phyloP scores from a whole-genome alignment of 2,797 vertebrate species.

The Trachurus trachurus region DNA sequence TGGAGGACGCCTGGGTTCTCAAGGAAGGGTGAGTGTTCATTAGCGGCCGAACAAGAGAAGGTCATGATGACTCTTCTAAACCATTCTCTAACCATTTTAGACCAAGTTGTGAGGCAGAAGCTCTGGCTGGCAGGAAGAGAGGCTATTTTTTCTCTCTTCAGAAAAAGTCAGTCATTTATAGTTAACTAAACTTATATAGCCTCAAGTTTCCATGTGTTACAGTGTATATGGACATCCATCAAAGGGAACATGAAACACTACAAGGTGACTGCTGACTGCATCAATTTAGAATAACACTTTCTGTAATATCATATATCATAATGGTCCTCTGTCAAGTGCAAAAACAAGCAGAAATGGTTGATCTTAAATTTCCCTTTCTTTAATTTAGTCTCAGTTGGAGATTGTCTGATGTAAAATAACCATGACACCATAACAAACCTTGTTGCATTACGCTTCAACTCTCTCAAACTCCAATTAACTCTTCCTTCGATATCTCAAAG shows the following conservation, averaged over 20 bases:
- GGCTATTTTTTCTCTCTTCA: background rate
- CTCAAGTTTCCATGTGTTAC: background rate
- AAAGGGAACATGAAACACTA: background rate
- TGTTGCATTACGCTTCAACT: background rate
- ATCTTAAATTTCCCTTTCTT: background rate
- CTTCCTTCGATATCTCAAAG: too few relatives aligned
- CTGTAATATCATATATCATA: too few relatives aligned
- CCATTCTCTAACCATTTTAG: background rate
- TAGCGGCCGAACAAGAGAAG: background rate
- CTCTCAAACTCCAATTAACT: too few relatives aligned
- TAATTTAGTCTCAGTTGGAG: background rate
- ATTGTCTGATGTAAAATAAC: background rate
- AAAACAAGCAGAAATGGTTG: background rate
- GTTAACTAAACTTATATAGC: background rate
- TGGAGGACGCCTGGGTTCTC: conserved; percentile 94
- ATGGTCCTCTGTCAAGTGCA: too few relatives aligned
- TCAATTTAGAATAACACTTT: too few relatives aligned
- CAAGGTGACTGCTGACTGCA: too few relatives aligned
- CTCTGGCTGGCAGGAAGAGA: too few relatives aligned
- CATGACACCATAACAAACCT: too few relatives aligned
- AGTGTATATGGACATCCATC: background rate
- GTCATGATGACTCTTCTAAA: too few relatives aligned
- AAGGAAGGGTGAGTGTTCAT: conserved; percentile 93
- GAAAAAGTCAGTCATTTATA: background rate
- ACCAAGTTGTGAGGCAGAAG: background rate